Base-by-base conservation (phyloP, 2,797 vertebrate genomes). In the Enteromius trimaculatus region DNA sequence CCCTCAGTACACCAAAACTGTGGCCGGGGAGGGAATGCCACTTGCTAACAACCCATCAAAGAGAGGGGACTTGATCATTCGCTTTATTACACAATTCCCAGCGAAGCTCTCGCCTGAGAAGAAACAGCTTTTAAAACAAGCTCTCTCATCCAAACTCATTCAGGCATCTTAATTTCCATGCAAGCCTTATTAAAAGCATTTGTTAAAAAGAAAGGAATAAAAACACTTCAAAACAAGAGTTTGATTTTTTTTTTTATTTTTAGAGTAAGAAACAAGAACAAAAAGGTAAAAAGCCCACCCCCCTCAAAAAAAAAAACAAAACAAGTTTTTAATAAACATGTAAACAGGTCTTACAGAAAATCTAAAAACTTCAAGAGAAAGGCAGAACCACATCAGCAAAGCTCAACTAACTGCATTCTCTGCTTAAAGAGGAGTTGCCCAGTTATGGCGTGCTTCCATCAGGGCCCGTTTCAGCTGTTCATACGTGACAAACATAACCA, bases 401-500 rank as follows among this genome's bases (percentile, higher is more conserved):
- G 64, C 37, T 68, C 23, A 72, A 85, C 53, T 14, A 71, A 60
- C 26, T 23, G 60, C 42, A 66, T 64, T 37, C 37, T 69, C 65
- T 58, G 55, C 71, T 85, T 87, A 96, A 62, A 92, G 87, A 42
- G 88, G 85, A 70, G 90, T 58, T 76, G 90, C 90, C 84, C 17
- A 39, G 71, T 91, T 92, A 21, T 88, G 84, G 4, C 89, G 91
- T 1, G 92, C 93, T 0, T 92, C 88, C 94, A 91, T 95, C 93
- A 96, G 91, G 11, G 93, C 95, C 0, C 97, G 95, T 90, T 98
- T 98, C 88, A 99, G 95, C 93, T 99, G 97, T 92, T 98, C 97
- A 0, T 98, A 98, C 0, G 96, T 97, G 78, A 98, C 93, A 0
- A 99, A 98, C 97, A 98, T 98, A 90, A 98, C 96, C 85, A 98